Conservation (phyloP, 2,113 vertebrate species). For the Sterna hirundo region DNA sequence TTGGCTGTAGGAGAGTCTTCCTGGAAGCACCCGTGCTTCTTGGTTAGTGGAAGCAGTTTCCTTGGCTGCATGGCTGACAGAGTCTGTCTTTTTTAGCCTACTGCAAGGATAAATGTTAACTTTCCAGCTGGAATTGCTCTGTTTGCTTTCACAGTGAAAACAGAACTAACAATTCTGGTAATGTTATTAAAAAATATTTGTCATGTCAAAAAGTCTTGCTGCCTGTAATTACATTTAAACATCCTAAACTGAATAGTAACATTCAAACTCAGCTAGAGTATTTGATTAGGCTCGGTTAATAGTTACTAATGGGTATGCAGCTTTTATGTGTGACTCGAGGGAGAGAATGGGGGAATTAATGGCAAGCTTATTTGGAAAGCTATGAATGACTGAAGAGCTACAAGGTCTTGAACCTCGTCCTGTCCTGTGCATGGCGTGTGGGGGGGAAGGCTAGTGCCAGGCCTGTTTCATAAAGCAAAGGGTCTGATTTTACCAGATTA, state of each 20-base stretch:
- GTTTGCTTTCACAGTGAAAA: conserved; percentile 60
- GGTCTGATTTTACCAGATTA: background rate
- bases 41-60: conserved; percentile 43
- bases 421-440: background rate
- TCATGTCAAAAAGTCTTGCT: conserved; percentile 66
- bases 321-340: conserved; percentile 30
- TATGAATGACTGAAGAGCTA: conserved; percentile 25
- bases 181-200: conserved; percentile 71
- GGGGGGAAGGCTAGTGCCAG: background rate
- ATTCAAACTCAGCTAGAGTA: conserved; percentile 35
- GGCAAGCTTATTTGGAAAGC: conserved; percentile 29
- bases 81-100: conserved; percentile 25
- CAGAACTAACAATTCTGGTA: conserved; percentile 66
- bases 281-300: conserved; percentile 58
- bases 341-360: conserved; percentile 48
- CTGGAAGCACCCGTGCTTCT: conserved; percentile 11
- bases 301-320: conserved; percentile 50
- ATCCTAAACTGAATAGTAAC: conserved; percentile 56
- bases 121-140: conserved; percentile 40
- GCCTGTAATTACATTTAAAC: conserved; percentile 68
- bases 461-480: background rate
- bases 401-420: background rate
- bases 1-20: background rate
- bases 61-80: background rate
- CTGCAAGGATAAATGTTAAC: conserved; percentile 51